Base-by-base conservation (phyloP, 2,797 vertebrate genomes). In the Simalia tracyae region DNA sequence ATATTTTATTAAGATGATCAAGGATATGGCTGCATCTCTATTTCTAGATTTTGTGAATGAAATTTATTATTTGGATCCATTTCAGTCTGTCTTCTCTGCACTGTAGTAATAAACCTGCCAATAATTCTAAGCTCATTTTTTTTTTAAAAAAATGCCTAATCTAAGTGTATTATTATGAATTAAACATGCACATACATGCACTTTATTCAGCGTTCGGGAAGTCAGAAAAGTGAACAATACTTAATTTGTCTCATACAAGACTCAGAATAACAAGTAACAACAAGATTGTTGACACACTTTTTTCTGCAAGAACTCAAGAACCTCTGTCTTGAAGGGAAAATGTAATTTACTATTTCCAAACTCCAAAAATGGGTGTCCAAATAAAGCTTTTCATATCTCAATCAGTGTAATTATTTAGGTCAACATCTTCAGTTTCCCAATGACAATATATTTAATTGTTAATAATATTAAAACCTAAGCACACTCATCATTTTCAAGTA, bases 401-500 rank as follows among this genome's bases (percentile, higher is more conserved):
- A 46, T 57, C 60, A 64, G 57, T 31, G 56, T 81, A 81, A 81
- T 26, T 59, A 89, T 28, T 81, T 88, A 60, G 36, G 28, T 68
- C 57, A 54, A 60, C 88, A 42, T 89, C 90, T 93, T 90, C 84
- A 90, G n/a, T 28, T 66, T 61, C 61, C 85, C 68, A 46, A 57
- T 46, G 46, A 66, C 50, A 31, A 92, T 87, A 26, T 84, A 84
- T 84, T 66, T 87, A 90, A 90, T 56, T 90, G 64, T 85, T 84
- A 50, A 54, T 84, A 90, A 90, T 57, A 81, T 59, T 87, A 81
- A 88, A 64, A 76, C 12, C 9, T 72, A 88, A 36, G n/a, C 36
- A 54, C 54, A 88, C 89, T 36, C 84, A 64, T 42, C 56, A 46
- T 88, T 88, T 90, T 92, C 61, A 85, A 92, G 85, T n/a, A 84